Evolutionary conservation across 2,888 invertebrate genomes (phyloP), one percentile per base, ranked within the genome.

Genomic region (Adelognathus sp.): DNA sequence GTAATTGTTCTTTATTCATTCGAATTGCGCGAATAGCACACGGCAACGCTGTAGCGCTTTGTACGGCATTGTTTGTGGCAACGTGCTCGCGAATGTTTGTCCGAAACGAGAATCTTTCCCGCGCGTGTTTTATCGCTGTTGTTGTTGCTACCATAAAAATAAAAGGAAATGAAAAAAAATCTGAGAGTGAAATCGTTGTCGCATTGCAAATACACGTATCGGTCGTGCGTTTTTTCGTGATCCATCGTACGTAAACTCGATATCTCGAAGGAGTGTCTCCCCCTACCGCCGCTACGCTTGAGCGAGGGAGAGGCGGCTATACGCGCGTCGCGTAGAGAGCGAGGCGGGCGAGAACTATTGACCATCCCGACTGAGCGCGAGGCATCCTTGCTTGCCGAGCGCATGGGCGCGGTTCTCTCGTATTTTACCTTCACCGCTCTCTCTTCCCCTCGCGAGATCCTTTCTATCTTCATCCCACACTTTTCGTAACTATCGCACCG

Each of bases 381-480:
- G 80, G 81, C 79, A 82, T 81, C 60, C 79, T 60, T 82, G 81
- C 44, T 77, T 80, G 79, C 56, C 69, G 79, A 82, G 80, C 79
- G 84, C 83, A 83, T 84, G 83, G 84, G 83, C 84, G 84, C 84
- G 84, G 83, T 84, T 83, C 83, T 52, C 41, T 41, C 61, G 52
- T n/a, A n/a, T n/a, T n/a, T 36, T 67, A 66, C 72, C 73, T 75
- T 79, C 61, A 18, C 21, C n/a, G 46, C 61, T 46, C 70, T 80
- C 64, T 69, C 54, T 52, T 54, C 52, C 63, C n/a, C n/a, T n/a
- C n/a, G n/a, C n/a, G n/a, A n/a, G 46, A 60, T 56, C 58, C 61
- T 78, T 50, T 4, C 33, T 56, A 18, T n/a, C 46, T 52, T 31
- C n/a, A n/a, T n/a, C n/a, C n/a, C n/a, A n/a, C n/a, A n/a, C n/a